Conservation (phyloP, 2,888 invertebrate genomes). For the Harpalus rufipes region DNA sequence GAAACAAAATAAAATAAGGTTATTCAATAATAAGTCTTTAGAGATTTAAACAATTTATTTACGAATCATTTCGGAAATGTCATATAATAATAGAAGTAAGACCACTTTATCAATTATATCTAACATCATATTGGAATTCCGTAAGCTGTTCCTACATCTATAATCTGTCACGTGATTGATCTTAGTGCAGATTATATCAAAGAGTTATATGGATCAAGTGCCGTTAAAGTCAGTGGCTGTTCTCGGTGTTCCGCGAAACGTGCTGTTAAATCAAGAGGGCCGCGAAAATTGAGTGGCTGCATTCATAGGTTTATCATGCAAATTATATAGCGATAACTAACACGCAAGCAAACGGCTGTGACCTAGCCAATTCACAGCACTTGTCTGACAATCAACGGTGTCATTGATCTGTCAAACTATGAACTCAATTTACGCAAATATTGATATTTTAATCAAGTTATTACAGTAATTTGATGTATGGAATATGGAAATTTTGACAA, state of each 20-base stretch:
- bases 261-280: slow-evolving; percentile 54
- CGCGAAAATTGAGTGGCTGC: slow-evolving; percentile 55
- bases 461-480: neutral
- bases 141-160: slow-evolving; percentile 12
- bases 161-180: slow-evolving; percentile 21
- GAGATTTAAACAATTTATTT: neutral
- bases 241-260: slow-evolving; percentile 31
- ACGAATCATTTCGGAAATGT: neutral
- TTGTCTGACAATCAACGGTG: neutral
- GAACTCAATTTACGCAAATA: neutral
- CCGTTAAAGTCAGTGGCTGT: slow-evolving; percentile 1
- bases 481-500: neutral
- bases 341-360: slow-evolving; percentile 28
- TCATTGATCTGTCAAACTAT: slow-evolving; percentile 15
- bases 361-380: slow-evolving; percentile 2
- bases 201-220: slow-evolving; percentile 18
- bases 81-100: neutral
- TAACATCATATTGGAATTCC: slow-evolving; percentile 15
- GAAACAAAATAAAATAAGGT: no score
- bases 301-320: slow-evolving; percentile 62
- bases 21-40: no score
- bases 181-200: slow-evolving; percentile 27
- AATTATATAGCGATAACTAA: slow-evolving; percentile 50
- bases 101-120: slow-evolving; percentile 35
- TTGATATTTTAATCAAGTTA: neutral